Conservation (phyloP, 2,888 invertebrate species). For the Megamerina dolium region DNA sequence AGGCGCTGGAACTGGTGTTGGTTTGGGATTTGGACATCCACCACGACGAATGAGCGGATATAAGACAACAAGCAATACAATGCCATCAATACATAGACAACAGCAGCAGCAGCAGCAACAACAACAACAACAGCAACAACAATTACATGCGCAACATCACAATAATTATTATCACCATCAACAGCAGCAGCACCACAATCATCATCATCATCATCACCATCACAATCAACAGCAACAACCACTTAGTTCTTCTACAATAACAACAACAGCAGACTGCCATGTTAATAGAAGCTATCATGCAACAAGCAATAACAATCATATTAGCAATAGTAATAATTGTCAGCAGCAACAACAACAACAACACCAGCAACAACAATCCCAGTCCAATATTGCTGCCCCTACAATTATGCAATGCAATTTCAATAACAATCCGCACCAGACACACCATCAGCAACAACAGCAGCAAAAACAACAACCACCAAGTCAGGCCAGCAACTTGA, state of each 20-base stretch:
- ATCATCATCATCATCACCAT: slow-evolving; percentile 16
- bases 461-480: slow-evolving; percentile 10
- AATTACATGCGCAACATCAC: slow-evolving; percentile 22
- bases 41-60: slow-evolving; percentile 46
- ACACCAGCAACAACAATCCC: slow-evolving; percentile 26
- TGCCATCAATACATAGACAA: slow-evolving; percentile 61
- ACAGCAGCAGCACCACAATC: slow-evolving; percentile 13
- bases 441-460: slow-evolving; percentile 8
- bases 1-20: slow-evolving; percentile 55
- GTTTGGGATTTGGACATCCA: slow-evolving; percentile 51
- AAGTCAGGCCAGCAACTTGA: slow-evolving; percentile 7
- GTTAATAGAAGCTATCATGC: slow-evolving; percentile 3
- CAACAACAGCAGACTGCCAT: slow-evolving; percentile 18
- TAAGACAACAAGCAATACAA: slow-evolving; percentile 29
- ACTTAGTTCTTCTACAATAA: slow-evolving; percentile 16
- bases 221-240: slow-evolving; percentile 13
- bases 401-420: slow-evolving; percentile 17
- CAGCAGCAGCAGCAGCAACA: slow-evolving; percentile 24
- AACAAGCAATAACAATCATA: slow-evolving; percentile 22
- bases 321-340: slow-evolving; percentile 11
- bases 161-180: slow-evolving; percentile 14
- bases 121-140: slow-evolving; percentile 27
- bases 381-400: background rate
- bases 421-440: slow-evolving; percentile 15
- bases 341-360: slow-evolving; percentile 28